Percentiles rank a stretch among this genome's conserved stretches.
Conservation (phyloP, 2,113 vertebrate genomes). For the Tachuris rubrigastra region DNA sequence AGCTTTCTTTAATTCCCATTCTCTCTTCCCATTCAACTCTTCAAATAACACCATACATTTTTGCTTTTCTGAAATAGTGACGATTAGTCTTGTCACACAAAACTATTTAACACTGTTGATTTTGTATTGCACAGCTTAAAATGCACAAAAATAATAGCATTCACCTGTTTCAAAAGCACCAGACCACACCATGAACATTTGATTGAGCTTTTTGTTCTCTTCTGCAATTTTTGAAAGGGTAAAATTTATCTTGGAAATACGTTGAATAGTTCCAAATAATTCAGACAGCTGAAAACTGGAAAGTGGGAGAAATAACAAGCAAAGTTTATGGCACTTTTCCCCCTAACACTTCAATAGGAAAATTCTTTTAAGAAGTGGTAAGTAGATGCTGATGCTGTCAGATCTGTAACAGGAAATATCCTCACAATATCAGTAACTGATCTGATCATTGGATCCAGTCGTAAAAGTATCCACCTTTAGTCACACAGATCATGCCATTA, state of each 20-base stretch:
- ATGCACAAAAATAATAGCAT: not conserved
- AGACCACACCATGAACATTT: not conserved
- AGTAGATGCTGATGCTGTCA: not conserved
- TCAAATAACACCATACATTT: conserved; percentile 12
- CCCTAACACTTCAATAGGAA: not conserved
- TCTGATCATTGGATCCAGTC: fast-evolving
- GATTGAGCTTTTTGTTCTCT: not conserved
- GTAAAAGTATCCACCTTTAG: not conserved
- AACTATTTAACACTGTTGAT: conserved; percentile 22
- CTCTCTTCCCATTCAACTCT: no score
- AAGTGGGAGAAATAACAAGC: not conserved
- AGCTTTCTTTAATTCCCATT: not conserved
- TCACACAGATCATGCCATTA: not conserved
- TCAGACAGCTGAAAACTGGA: not conserved
- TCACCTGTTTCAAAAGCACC: not conserved
- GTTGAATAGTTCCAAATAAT: conserved; percentile 39
- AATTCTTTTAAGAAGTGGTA: not conserved
- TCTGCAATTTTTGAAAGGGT: not conserved
- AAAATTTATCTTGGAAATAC: not conserved
- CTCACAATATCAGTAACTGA: fast-evolving
- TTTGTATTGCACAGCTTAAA: conserved; percentile 35
- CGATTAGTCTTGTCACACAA: conserved; percentile 5
- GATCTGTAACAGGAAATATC: not conserved
- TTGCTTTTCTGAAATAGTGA: not conserved
- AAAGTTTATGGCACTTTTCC: not conserved